Base-by-base conservation (phyloP, 2,888 invertebrate genomes). In the Alviniconcha strummeri region DNA sequence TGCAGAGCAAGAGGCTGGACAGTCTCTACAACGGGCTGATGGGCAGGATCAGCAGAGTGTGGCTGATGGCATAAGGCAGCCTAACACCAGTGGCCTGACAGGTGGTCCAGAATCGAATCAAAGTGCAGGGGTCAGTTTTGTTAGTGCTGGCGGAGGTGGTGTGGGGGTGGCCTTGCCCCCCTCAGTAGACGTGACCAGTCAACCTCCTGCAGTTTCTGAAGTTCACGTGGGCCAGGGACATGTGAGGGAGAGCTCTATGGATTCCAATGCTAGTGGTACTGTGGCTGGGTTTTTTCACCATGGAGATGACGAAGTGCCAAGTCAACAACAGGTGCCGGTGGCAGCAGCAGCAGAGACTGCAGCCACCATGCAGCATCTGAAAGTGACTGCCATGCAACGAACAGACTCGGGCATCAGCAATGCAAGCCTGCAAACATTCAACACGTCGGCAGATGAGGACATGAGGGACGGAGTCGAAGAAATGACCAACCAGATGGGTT, bases 361-460 rank as follows among this genome's bases (percentile, higher is more conserved):
- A 7, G 52, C n/a, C 5, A 4, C 69, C 13, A 79, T 83, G 79
- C 79, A 79, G 19, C 79, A 78, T 71, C 56, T 83, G 56, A 79
- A 81, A 19, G 83, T 84, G 36, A 74, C 74, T 4, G n/a, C 17
- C 13, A 81, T 84, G 13, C 69, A 82, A 7, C 84, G 88, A 64
- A 85, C 86, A 60, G 86, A 85, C 67, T 88, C 88, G 9, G 85
- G 84, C 71, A 88, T 88, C 56, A 87, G 87, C 54, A 87, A 88
- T 80, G 85, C 87, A 15, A 88, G 88, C 84, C 81, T 88, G 17
- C 83, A 81, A 67, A 88, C 88, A 0, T 54, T 86, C 52, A 87
- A 87, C 77, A 64, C 81, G n/a, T 86, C 87, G 6, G 78, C 60
- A 19, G 83, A 74, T 67, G 86, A 86, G 36, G 86, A 85, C 17